Percentiles rank a stretch among this genome's conserved stretches.
phyloP scores from a whole-genome alignment of 2,797 vertebrate genomes.

The Tenualosa ilisha region DNA sequence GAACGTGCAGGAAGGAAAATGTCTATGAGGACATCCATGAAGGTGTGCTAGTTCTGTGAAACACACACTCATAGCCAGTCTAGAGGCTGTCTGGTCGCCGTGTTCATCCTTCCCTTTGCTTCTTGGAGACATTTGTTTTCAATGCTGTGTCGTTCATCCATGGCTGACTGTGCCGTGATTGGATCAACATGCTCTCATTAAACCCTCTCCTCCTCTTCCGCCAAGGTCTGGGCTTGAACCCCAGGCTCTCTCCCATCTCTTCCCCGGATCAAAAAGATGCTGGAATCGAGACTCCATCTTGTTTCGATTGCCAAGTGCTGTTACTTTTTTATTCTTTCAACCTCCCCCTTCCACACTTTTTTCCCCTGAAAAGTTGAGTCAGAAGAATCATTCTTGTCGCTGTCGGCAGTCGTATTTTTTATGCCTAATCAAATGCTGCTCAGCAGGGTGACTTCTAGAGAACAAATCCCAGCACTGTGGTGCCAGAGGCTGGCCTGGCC shows the following conservation, averaged over 20 bases:
- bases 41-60: conserved; percentile 22
- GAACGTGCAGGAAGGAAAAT: background rate
- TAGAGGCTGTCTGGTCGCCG: conserved; percentile 25
- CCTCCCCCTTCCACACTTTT: conserved; percentile 34
- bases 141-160: conserved; percentile 46
- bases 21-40: conserved; percentile 25
- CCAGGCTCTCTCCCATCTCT: conserved; percentile 43
- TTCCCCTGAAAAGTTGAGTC: conserved; percentile 1
- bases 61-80: conserved; percentile 45
- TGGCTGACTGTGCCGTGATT: conserved; percentile 54
- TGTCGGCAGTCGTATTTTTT: conserved; percentile 50
- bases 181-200: conserved; percentile 58
- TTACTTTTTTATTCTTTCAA: background rate
- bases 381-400: conserved; percentile 49
- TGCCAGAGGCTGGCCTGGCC: background rate
- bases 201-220: conserved; percentile 36
- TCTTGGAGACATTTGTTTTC: conserved; percentile 40
- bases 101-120: conserved; percentile 13
- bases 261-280: conserved; percentile 47
- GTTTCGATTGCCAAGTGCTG: background rate
- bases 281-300: conserved; percentile 27
- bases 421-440: conserved; percentile 53
- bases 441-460: conserved; percentile 27
- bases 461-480: background rate
- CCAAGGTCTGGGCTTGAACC: conserved; percentile 44